Conservation (phyloP, 2,888 invertebrate genomes). For the Oscheius onirici region DNA sequence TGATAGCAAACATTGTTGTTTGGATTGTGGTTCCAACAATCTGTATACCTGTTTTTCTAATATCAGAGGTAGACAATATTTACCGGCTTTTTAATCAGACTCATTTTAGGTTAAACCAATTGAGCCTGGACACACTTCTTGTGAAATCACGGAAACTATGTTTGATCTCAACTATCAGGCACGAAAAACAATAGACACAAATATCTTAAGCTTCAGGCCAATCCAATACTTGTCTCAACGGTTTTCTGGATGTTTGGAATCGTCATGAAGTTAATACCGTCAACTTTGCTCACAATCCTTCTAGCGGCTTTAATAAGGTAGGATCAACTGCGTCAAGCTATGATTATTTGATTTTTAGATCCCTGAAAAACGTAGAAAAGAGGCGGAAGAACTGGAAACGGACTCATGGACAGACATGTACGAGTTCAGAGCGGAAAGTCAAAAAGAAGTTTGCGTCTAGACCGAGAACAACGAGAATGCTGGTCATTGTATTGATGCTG, state of each 20-base stretch:
- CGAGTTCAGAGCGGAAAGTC: slow-evolving; percentile 47
- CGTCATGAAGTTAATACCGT: slow-evolving; percentile 62
- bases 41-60: slow-evolving; percentile 61
- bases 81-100: slow-evolving; percentile 5
- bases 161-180: slow-evolving; percentile 48
- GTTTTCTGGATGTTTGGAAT: slow-evolving; percentile 65
- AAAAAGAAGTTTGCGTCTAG: slow-evolving; percentile 47
- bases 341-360: slow-evolving; percentile 32
- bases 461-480: slow-evolving; percentile 59
- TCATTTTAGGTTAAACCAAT: slow-evolving; percentile 44
- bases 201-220: slow-evolving; percentile 36
- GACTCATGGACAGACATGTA: slow-evolving; percentile 42
- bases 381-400: slow-evolving; percentile 51
- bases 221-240: slow-evolving; percentile 49
- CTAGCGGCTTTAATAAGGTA: slow-evolving; percentile 50
- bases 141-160: slow-evolving; percentile 16
- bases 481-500: slow-evolving; percentile 56
- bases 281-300: slow-evolving; percentile 51
- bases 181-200: not conserved
- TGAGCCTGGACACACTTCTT: slow-evolving; percentile 42
- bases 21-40: slow-evolving; percentile 59
- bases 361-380: slow-evolving; percentile 57
- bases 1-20: slow-evolving; percentile 46
- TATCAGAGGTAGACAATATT: slow-evolving; percentile 49
- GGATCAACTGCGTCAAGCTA: not conserved